Evolutionary conservation across 2,888 invertebrate genomes (phyloP), one percentile per base, ranked within the genome.

Genomic region (Pocota personata): DNA sequence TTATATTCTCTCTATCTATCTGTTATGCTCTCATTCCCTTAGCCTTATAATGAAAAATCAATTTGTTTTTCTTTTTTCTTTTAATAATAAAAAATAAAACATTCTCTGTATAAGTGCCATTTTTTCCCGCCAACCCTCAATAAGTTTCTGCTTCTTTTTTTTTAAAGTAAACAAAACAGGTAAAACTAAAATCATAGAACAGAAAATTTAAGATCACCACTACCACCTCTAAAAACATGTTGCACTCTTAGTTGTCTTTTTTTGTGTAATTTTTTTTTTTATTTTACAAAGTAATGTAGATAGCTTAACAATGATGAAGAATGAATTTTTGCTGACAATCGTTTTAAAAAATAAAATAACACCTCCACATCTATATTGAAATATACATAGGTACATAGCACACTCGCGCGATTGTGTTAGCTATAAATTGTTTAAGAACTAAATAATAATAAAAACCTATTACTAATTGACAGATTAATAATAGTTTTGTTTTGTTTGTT

Each of bases 41-140:
- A 83, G 78, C 79, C 82, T 78, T 78, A 72, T 35, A 67, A 55
- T 55, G 52, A 60, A 55, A 40, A 55, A 52, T 32, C 46, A 55
- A 60, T 62, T 60, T 57, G 37, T 75, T 64, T 66, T 76, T 75
- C 37, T 40, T 76, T 67, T 58, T 55, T 37, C 58, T 35, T 66
- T 66, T 50, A 52, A 78, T 52, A 69, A 55, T 50, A 40, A 14
- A 58, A n/a, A 71, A 40, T 35, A 48, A 84, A 66, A 82, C 24
- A 77, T 78, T 73, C 67, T 87, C 82, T 82, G 87, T 87, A 82
- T 69, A 87, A 87, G 87, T 87, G 87, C 87, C 87, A 87, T 87
- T 87, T 87, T 79, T 77, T 35, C 66, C 66, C 57, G 43, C 73
- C 57, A 67, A 73, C 32, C 75, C 52, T 52, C 43, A 37, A 50